Conservation (phyloP, 2,888 invertebrate species). For the Exocentrus adspersus region DNA sequence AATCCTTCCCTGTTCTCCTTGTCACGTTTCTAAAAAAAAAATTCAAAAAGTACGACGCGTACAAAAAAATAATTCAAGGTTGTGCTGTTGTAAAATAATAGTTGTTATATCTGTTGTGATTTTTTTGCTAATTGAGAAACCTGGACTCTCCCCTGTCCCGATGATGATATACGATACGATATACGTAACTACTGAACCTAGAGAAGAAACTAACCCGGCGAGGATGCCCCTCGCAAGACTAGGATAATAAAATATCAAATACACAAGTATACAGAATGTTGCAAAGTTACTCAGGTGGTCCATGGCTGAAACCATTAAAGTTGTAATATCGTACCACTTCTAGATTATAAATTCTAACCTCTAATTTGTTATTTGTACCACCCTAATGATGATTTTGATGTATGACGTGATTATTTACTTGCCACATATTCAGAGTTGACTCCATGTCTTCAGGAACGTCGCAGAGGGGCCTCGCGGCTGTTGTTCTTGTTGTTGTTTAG, state of each 20-base stretch:
- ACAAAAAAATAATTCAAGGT: constrained; percentile 64
- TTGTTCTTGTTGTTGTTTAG: constrained; percentile 50
- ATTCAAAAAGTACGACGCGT: constrained; percentile 57
- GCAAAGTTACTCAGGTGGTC: constrained; percentile 64
- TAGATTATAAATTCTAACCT: constrained; percentile 30
- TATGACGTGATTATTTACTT: constrained; percentile 47
- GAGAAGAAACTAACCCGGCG: constrained; percentile 48
- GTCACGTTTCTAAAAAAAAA: constrained; percentile 54
- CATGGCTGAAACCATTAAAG: constrained; percentile 55
- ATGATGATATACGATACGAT: constrained; percentile 60
- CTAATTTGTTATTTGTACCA: constrained; percentile 32
- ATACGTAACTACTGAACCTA: constrained; percentile 64
- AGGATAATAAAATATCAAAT: constrained; percentile 57
- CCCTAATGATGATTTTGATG: constrained; percentile 46
- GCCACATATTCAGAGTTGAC: constrained; percentile 35
- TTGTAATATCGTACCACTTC: constrained; percentile 39
- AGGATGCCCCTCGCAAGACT: constrained; percentile 44
- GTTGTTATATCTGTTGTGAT: constrained; percentile 66
- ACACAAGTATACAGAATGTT: constrained; percentile 65
- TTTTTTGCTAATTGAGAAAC: constrained; percentile 61
- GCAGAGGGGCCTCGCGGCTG: constrained; percentile 37
- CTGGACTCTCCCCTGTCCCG: constrained; percentile 49
- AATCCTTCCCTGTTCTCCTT: constrained; percentile 32
- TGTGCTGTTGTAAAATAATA: constrained; percentile 66
- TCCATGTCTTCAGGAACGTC: constrained; percentile 27